Base-by-base conservation (phyloP, 2,113 vertebrate species). In the Siniperca knerii region DNA sequence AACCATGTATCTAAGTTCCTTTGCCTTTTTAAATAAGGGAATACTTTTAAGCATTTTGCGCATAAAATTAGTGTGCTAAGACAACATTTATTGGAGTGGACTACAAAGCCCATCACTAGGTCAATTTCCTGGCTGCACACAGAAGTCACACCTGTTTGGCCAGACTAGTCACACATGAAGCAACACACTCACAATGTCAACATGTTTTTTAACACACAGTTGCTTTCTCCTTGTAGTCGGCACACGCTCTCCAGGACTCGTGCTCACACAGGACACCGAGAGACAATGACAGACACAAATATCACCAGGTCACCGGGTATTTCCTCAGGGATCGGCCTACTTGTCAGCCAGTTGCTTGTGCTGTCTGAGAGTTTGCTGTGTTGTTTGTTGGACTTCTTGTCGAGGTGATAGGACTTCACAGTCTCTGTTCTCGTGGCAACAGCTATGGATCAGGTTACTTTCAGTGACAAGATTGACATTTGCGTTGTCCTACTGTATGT, bases 291-390 rank as follows among this genome's bases (percentile, higher is more conserved):
- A 52, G 75, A 37, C 75, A 73, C 81, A 68, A 65, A 87, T 81
- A 60, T 76, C 77, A 83, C 48, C 33, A 5, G 79, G 48, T 82
- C 54, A 23, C 29, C 29, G 29, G 66, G 20, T 57, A 18, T 76
- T 44, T 85, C 92, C 90, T 79, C 29, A 33, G 75, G 78, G 90
- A 81, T 23, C 1, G 46, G 3, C 52, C 68, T 48, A 0, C 82
- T 80, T 87, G 89, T 88, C 74, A 82, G 83, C 72, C 76, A 86
- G 81, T 81, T 80, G 70, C 55, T 46, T 9, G 35, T 35, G 55
- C 70, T 66, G 81, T 71, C 90, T 75, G 74, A 75, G 50, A 52
- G 77, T 61, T 74, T 37, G 75, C 58, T 33, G 54, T 66, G 57
- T 68, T 77, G 60, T 78, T 73, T 67, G 83, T 79, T 4, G 18